phyloP scores from a whole-genome alignment of 2,797 vertebrate genomes.

The Anisognathus igniventris region DNA sequence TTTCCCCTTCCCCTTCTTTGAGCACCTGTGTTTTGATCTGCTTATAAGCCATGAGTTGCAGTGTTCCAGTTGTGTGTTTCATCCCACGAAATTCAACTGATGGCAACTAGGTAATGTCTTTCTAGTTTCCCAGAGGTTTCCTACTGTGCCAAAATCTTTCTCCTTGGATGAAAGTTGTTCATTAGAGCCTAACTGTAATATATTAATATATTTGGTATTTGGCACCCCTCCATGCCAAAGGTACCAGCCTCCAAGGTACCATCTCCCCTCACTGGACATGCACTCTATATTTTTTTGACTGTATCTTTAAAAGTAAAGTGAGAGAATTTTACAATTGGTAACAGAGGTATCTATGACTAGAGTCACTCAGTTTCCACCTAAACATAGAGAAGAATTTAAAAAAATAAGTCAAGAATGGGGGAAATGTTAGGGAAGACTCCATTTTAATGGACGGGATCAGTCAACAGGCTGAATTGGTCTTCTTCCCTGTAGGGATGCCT shows the following conservation, averaged over 20 bases:
- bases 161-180: background rate
- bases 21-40: background rate
- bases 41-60: background rate
- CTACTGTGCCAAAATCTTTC: background rate
- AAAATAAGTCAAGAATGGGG: background rate
- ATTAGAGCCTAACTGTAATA: background rate
- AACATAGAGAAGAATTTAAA: background rate
- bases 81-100: background rate
- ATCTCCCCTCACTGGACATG: background rate
- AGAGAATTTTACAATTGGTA: background rate
- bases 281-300: background rate
- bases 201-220: background rate
- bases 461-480: background rate
- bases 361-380: background rate
- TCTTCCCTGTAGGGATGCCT: accelerated
- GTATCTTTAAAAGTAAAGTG: background rate
- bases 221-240: background rate
- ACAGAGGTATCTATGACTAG: background rate
- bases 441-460: no score
- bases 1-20: background rate
- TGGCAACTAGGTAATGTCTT: background rate
- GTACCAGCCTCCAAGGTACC: background rate
- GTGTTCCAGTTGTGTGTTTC: background rate
- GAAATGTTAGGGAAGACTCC: background rate
- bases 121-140: background rate